phyloP scores from a whole-genome alignment of 2,797 vertebrate species.

The Melanotaenia boesemani region DNA sequence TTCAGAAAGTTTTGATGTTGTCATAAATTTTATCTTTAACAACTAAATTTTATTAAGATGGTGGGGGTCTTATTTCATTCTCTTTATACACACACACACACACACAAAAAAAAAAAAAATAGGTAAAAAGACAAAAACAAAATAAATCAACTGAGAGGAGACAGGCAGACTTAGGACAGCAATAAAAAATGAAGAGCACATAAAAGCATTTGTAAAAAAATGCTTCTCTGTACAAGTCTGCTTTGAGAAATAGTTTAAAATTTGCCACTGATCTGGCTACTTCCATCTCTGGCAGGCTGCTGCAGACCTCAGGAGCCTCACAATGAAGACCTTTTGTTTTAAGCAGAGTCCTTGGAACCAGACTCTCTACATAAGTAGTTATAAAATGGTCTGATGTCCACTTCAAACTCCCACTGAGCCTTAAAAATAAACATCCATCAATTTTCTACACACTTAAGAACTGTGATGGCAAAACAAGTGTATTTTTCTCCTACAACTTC shows the following conservation, averaged over 20 bases:
- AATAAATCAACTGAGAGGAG: constrained; percentile 16
- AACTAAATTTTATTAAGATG: not conserved
- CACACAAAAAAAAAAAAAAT: no score
- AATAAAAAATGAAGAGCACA: constrained; percentile 36
- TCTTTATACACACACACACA: no score
- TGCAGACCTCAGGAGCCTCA: constrained; percentile 34
- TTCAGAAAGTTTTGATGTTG: constrained; percentile 10
- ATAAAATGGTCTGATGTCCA: constrained; percentile 54
- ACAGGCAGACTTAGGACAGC: constrained; percentile 19
- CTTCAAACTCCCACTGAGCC: constrained; percentile 48
- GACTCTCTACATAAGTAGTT: constrained; percentile 32
- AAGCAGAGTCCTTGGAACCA: constrained; percentile 36
- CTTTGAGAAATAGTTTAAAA: constrained; percentile 41
- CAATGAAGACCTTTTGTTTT: constrained; percentile 40
- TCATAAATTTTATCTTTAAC: not conserved
- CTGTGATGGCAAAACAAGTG: constrained; percentile 30
- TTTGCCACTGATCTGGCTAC: constrained; percentile 48
- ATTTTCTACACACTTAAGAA: constrained; percentile 43
- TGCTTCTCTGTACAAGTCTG: constrained; percentile 23
- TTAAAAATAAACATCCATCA: constrained; percentile 66
- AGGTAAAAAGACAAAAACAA: constrained; percentile 15
- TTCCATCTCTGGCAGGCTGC: constrained; percentile 28
- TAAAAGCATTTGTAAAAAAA: constrained; percentile 42
- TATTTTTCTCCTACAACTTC: constrained; percentile 22
- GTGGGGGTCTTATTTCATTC: no score